A percentile compares a stretch with the other conserved stretches of the same genome.
Conservation (phyloP, 2,888 invertebrate genomes). For the Seira ritae region DNA sequence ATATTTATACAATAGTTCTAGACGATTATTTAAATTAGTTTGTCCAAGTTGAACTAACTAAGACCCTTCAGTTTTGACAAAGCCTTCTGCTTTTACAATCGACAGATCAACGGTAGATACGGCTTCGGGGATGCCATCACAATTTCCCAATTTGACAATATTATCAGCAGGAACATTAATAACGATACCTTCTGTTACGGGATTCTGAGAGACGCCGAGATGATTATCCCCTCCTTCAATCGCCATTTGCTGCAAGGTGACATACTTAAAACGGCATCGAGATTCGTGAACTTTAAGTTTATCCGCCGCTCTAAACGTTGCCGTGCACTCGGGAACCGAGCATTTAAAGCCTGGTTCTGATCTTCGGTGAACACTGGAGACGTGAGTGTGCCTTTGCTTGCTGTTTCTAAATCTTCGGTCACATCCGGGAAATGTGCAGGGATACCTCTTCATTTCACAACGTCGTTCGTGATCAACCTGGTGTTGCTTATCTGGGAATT, state of each 20-base stretch:
- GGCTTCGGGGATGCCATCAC: slow-evolving; percentile 63
- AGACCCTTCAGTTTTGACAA: slow-evolving; percentile 55
- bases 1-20: too few species aligned
- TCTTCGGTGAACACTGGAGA: slow-evolving; percentile 61
- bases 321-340: slow-evolving; percentile 65
- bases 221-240: slow-evolving; percentile 59
- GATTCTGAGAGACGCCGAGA: slow-evolving; percentile 50
- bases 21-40: too few species aligned
- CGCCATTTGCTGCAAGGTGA: slow-evolving; percentile 62
- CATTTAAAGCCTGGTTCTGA: slow-evolving; percentile 62
- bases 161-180: slow-evolving; percentile 63
- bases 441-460: slow-evolving; percentile 62
- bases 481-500: slow-evolving; percentile 59
- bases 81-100: slow-evolving; percentile 58
- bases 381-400: slow-evolving; percentile 64
- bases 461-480: slow-evolving; percentile 62
- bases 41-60: slow-evolving; percentile 29
- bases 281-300: slow-evolving; percentile 66
- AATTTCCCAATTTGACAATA: slow-evolving; percentile 60
- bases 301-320: slow-evolving; percentile 61
- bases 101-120: slow-evolving; percentile 64
- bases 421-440: slow-evolving; percentile 63
- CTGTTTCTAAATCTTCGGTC: slow-evolving; percentile 65
- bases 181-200: slow-evolving; percentile 61
- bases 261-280: slow-evolving; percentile 65